phyloP scores from a whole-genome alignment of 2,888 invertebrate species.

The Hirtodrosophila histrioides region DNA sequence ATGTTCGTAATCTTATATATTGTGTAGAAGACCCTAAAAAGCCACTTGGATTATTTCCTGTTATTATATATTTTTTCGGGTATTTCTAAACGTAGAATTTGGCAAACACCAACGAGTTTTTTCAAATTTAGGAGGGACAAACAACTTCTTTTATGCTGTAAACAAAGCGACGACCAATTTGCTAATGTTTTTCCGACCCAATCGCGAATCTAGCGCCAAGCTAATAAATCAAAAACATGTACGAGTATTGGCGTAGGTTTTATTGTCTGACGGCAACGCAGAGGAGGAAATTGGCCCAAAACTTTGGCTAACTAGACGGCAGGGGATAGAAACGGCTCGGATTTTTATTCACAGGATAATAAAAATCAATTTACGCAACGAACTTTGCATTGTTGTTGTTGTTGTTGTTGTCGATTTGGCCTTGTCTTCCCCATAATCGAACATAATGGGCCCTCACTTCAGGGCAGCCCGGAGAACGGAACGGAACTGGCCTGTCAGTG shows the following conservation, averaged over 20 bases:
- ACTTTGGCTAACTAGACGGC: conserved; percentile 41
- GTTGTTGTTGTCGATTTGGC: conserved; percentile 35
- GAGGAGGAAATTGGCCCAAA: conserved; percentile 45
- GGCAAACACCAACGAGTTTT: too few relatives aligned
- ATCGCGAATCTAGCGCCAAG: conserved; percentile 42
- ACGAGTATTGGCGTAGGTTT: conserved; percentile 43
- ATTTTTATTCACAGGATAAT: conserved; percentile 51
- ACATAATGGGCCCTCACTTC: conserved; percentile 40
- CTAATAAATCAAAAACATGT: conserved; percentile 62
- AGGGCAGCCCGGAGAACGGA: neutral
- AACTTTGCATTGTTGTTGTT: conserved; percentile 31
- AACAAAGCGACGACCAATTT: conserved; percentile 59
- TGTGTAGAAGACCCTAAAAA: too few relatives aligned
- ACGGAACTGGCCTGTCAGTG: conserved; percentile 33
- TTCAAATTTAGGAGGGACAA: neutral
- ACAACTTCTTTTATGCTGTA: conserved; percentile 50
- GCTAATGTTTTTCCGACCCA: conserved; percentile 41
- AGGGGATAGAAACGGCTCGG: conserved; percentile 10
- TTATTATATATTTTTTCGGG: too few relatives aligned
- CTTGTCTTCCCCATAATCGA: conserved; percentile 52
- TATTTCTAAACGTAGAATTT: too few relatives aligned
- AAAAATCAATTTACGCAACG: conserved; percentile 62
- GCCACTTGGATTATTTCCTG: too few relatives aligned
- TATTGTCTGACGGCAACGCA: conserved; percentile 25
- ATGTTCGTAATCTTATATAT: too few relatives aligned